Base-by-base conservation (phyloP, 2,888 invertebrate species). In the Drosophila borealis region DNA sequence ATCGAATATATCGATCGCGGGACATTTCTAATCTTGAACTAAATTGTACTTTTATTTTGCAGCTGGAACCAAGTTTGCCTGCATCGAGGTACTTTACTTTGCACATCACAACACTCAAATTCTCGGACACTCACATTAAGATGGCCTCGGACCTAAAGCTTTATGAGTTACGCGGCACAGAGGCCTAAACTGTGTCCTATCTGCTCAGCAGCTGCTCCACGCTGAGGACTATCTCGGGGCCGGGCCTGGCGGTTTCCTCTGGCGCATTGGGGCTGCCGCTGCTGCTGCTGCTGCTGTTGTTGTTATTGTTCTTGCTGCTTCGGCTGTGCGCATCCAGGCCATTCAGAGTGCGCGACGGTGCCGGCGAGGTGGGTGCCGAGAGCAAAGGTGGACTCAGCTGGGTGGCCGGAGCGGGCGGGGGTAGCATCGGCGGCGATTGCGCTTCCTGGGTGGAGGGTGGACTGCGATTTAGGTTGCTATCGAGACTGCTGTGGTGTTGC, bases 381-480 rank as follows among this genome's bases (percentile, higher is more conserved):
- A 88, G 54, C 68, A 84, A 46, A 4, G 89, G 82, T 10, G 90
- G 82, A 51, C 78, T 72, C 54, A 70, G 42, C 41, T 46, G 74
- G 1, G 17, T 60, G 5, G 37, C 53, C 17, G 42, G 49, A 33
- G 72, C 42, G 4, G 41, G 39, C 49, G 65, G n/a, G 3, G 69
- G 14, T 9, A 68, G 65, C n/a, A 67, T 34, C 11, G 81, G 80
- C 8, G 90, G 86, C 9, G 91, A 81, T 63, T 88, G 89, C 0
- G 83, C 86, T 51, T 90, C 92, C 46, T 90, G 68, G 0, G 89
- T 90, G 3, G 91, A 86, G 9, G 92, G 92, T 37, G 92, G 92
- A 80, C 92, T 92, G 11, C 91, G 91, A 81, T 92, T 92, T 3
- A 92, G 85, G 61, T 90, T 92, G 57, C 92, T 92, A 50, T 92